Evolutionary conservation across 1,140 invertebrate genomes (phyloP).

Genomic region (Drosophila pallidifrons): DNA sequence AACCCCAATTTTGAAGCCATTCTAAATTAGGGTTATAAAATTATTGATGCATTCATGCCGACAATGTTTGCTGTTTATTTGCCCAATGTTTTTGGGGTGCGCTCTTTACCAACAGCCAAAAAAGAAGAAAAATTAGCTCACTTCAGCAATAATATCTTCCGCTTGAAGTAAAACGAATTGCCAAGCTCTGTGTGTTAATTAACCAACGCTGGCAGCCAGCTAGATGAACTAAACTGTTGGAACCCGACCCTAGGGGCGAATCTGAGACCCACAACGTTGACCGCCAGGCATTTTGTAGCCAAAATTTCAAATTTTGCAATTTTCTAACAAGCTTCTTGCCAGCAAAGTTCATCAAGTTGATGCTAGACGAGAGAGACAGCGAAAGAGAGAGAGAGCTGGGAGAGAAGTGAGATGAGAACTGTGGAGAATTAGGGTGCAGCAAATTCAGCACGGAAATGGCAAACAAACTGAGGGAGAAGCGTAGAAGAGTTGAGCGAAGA

Average conservation of each 20-base stretch:
- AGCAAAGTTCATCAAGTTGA: slow-evolving; percentile 61
- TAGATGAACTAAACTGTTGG: slow-evolving; percentile 35
- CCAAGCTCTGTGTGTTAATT: slow-evolving; percentile 48
- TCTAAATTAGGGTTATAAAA: slow-evolving; percentile 9
- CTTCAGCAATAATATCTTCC: slow-evolving; percentile 27
- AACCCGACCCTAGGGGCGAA: not conserved
- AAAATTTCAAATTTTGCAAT: slow-evolving; percentile 54
- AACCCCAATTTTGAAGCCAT: not conserved
- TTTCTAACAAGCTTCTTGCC: slow-evolving; percentile 39
- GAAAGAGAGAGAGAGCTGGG: too few relatives aligned
- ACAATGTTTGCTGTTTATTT: not conserved
- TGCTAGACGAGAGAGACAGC: not conserved
- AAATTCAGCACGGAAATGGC: slow-evolving; percentile 49
- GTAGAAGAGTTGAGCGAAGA: not conserved
- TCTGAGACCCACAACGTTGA: slow-evolving; percentile 3
- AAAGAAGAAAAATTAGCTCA: not conserved
- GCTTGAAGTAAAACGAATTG: slow-evolving; percentile 23
- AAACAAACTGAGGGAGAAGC: slow-evolving; percentile 23
- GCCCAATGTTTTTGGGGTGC: not conserved
- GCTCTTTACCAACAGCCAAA: not conserved
- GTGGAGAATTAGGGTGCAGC: slow-evolving; percentile 2
- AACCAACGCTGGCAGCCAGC: slow-evolving; percentile 36
- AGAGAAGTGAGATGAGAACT: not conserved
- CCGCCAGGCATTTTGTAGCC: slow-evolving; percentile 50
- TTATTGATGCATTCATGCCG: slow-evolving; percentile 21